Conservation (phyloP, 2,888 invertebrate species). For the Cyclophora punctaria region DNA sequence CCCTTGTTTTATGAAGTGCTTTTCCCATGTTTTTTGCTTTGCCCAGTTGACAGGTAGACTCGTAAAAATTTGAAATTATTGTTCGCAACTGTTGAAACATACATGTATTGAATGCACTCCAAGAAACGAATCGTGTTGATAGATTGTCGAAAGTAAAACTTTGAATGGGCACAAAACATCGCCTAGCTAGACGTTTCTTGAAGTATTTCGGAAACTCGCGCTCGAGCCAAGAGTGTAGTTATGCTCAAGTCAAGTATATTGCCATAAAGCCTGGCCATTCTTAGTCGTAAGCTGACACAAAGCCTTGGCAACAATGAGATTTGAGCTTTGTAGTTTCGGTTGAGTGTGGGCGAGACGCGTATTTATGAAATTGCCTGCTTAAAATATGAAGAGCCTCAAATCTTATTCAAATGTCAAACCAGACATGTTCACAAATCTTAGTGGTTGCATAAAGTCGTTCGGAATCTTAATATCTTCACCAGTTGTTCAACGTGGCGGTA, state of each 20-base stretch:
- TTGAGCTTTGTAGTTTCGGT: conserved; percentile 25
- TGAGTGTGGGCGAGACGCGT: conserved; percentile 41
- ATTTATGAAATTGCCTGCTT: conserved; percentile 37
- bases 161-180: conserved; percentile 7
- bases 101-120: conserved; percentile 1
- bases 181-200: conserved; percentile 8
- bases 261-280: conserved; percentile 17
- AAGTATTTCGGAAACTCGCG: neutral
- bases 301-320: conserved; percentile 40
- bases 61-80: conserved; percentile 40
- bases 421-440: neutral
- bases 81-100: conserved; percentile 11
- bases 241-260: conserved; percentile 13
- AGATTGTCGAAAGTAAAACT: conserved; percentile 13
- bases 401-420: neutral
- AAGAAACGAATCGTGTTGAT: conserved; percentile 11
- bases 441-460: neutral
- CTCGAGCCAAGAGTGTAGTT: conserved; percentile 11
- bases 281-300: conserved; percentile 39
- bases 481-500: neutral
- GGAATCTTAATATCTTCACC: neutral
- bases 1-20: conserved; percentile 33
- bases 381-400: conserved; percentile 18
- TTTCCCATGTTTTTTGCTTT: conserved; percentile 39
- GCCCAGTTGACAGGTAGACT: conserved; percentile 37